Evolutionary conservation across 2,888 invertebrate species (phyloP), one percentile per base, ranked within the genome.

Genomic region (Pristionchus maxplancki): DNA sequence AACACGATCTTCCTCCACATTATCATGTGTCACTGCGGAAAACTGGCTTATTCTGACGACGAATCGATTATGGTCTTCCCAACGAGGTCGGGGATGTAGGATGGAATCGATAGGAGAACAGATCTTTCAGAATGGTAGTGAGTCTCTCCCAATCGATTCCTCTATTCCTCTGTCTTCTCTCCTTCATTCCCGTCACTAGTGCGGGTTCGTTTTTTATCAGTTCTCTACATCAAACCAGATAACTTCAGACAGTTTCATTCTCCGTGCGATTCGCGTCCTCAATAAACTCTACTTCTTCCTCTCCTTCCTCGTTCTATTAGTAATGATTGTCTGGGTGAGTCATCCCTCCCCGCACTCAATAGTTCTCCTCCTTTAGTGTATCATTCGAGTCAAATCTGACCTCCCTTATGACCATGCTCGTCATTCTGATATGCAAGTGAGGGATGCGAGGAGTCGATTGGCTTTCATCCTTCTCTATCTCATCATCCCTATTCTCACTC

Each of bases 351-450:
- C 20, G 6, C 28, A n/a, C 6, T 6, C 24, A n/a, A 17, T 28
- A 64, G 28, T 5, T 64, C 20, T 1, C 64, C 1, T 67, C n/a
- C 67, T 5, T 28, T 15, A 85, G 58, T 58, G 83, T 24, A 11
- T 58, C 9, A 0, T 24, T 1, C 15, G 28, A 28, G 28, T 84
- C 15, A n/a, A 28, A 20, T 15, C 15, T 8, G 85, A 85, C 3
- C 64, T 85, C 0, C 85, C 85, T 11, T 85, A 85, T 13, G 85
- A 85, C 44, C 85, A 85, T 28, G 85, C 62, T 37, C 85, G 85
- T n/a, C 85, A 64, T 40, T 34, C 85, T 13, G 85, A 85, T 64
- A 31, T 85, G 28, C 85, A 85, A 85, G 62, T 85, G n/a, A 37
- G 85, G 24, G 64, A 85, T 40, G 85, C 85, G 17, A 85, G 48